phyloP scores from a whole-genome alignment of 2,113 vertebrate species.

The Passerina amoena region DNA sequence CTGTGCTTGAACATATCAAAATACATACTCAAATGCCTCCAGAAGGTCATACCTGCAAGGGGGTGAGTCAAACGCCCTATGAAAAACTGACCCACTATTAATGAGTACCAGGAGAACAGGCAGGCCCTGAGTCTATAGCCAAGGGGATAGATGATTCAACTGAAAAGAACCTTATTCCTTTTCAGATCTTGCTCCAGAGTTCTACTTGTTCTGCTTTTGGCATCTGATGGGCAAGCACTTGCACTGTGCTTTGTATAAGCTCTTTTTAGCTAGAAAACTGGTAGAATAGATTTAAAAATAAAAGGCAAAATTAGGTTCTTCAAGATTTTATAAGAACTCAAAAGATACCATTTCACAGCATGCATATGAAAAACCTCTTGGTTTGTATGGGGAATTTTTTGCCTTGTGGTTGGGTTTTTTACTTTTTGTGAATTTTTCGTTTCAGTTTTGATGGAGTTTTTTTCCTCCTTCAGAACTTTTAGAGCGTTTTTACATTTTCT shows the following conservation, averaged over 20 bases:
- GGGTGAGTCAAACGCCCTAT: neutral
- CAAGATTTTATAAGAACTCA: neutral
- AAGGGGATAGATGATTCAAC: neutral
- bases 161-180: neutral
- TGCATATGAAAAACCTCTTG: neutral
- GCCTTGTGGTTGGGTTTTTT: fast-evolving
- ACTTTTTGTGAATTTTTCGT: neutral
- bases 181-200: neutral
- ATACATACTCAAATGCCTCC: neutral
- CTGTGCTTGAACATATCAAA: neutral
- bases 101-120: neutral
- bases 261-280: neutral
- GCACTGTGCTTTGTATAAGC: neutral
- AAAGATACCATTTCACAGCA: neutral
- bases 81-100: neutral
- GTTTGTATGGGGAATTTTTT: neutral
- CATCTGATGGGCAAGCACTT: neutral
- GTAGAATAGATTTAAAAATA: neutral
- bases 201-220: neutral
- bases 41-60: neutral
- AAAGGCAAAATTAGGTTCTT: neutral
- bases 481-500: neutral
- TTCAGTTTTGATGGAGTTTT: neutral
- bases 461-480: neutral
- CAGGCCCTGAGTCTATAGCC: neutral